Percentiles rank a stretch among this genome's conserved stretches.
phyloP scores from a whole-genome alignment of 2,797 vertebrate species.

The Hoplostethus atlanticus region DNA sequence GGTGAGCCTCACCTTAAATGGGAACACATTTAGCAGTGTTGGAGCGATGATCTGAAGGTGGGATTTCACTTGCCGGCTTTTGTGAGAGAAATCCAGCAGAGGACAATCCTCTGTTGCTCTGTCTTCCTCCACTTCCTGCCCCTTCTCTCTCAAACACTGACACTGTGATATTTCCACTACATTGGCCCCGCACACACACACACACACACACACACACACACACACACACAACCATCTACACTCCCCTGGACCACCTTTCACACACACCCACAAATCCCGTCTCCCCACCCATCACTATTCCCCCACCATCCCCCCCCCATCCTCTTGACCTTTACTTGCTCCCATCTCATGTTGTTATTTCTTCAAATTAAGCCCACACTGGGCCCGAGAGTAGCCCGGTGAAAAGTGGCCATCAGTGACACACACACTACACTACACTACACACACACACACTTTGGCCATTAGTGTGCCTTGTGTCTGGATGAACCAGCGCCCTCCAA shows the following conservation, averaged over 20 bases:
- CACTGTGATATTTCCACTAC: neutral
- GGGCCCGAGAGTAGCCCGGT: slow-evolving; percentile 57
- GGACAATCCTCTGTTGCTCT: neutral
- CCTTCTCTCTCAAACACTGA: neutral
- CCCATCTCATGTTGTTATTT: slow-evolving; percentile 78
- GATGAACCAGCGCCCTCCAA: slow-evolving; percentile 79
- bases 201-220: slow-evolving; percentile 38
- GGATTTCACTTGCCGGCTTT: slow-evolving; percentile 78
- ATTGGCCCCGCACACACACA: neutral
- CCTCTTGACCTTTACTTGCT: slow-evolving; percentile 69
- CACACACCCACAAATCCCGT: slow-evolving; percentile 49
- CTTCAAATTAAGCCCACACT: slow-evolving; percentile 80
- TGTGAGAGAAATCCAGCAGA: slow-evolving; percentile 30
- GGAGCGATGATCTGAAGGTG: slow-evolving; percentile 74
- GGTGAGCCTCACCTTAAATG: slow-evolving; percentile 87
- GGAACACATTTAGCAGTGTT: slow-evolving; percentile 80
- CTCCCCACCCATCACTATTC: slow-evolving; percentile 3
- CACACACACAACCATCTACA: slow-evolving; percentile 36
- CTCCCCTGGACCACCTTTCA: neutral
- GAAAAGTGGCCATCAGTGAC: slow-evolving; percentile 58
- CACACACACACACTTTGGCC: slow-evolving; percentile 41
- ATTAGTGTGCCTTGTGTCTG: slow-evolving; percentile 79
- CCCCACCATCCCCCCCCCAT: slow-evolving; percentile 14
- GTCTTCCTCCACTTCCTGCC: neutral
- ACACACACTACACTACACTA: slow-evolving; percentile 23